Evolutionary conservation across 2,888 invertebrate species (phyloP).

Genomic region (Theretra japonica): DNA sequence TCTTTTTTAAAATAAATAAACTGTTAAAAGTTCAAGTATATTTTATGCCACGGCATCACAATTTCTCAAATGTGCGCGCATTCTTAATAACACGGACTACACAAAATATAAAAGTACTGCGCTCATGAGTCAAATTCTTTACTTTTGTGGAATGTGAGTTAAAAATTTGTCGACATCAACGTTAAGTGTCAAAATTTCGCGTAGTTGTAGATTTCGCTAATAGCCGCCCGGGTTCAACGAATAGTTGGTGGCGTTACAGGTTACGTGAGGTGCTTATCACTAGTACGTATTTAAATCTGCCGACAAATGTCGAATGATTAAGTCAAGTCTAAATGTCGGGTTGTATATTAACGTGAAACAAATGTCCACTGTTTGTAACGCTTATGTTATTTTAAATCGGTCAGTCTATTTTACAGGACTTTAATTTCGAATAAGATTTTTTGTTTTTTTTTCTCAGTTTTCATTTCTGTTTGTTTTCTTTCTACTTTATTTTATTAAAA

Average conservation of each 20-base stretch:
- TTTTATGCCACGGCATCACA: background rate
- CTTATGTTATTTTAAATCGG: too few relatives aligned
- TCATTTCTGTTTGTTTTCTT: too few relatives aligned
- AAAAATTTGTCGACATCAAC: constrained; percentile 1
- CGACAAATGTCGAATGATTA: constrained; percentile 15
- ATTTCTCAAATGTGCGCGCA: background rate
- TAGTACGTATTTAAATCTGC: background rate
- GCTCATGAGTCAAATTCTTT: background rate
- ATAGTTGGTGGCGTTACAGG: constrained; percentile 27
- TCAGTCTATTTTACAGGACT: too few relatives aligned
- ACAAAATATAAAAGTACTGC: background rate
- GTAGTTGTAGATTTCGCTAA: constrained; percentile 31
- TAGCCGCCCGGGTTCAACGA: constrained; percentile 36
- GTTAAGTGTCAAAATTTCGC: constrained; percentile 6
- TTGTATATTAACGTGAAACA: too few relatives aligned
- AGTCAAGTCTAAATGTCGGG: too few relatives aligned
- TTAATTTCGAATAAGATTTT: too few relatives aligned
- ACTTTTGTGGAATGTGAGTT: background rate
- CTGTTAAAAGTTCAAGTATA: too few relatives aligned
- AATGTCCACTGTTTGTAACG: too few relatives aligned
- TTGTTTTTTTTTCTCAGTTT: too few relatives aligned
- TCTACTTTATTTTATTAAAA: too few relatives aligned
- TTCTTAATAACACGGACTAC: background rate
- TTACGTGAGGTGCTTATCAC: constrained; percentile 29
- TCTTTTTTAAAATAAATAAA: too few relatives aligned